These are phyloP conservation scores for Diplazon laetatorius DNA, from an alignment of 2,888 invertebrate genomes.

Conservation along the genomic window DNA sequence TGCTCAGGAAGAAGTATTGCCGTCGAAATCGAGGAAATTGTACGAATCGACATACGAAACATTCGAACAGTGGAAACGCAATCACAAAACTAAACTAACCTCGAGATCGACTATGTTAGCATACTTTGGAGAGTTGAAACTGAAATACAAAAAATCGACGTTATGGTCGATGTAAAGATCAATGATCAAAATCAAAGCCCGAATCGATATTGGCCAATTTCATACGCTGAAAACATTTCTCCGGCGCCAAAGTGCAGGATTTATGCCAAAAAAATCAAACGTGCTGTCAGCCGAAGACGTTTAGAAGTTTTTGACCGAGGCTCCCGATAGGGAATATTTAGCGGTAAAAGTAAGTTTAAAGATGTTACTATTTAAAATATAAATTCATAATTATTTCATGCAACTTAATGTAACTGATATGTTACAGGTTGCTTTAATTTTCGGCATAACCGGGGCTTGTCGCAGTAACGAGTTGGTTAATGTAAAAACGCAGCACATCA, in stretches of 20 bases:
- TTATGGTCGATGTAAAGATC: slow-evolving; percentile 39
- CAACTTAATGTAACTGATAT: not conserved
- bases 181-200: slow-evolving; percentile 9
- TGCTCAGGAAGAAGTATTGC: no score
- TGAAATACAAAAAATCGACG: slow-evolving; percentile 4
- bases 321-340: no score
- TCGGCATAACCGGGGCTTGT: slow-evolving; percentile 40
- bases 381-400: not conserved
- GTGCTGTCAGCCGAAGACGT: slow-evolving; percentile 18
- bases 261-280: slow-evolving; percentile 9
- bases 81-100: no score
- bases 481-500: slow-evolving; percentile 21
- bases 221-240: not conserved
- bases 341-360: slow-evolving; percentile 22
- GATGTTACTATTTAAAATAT: not conserved
- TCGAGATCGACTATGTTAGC: no score
- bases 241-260: not conserved
- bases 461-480: slow-evolving; percentile 28
- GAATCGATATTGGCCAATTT: not conserved
- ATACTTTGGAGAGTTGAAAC: no score
- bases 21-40: no score
- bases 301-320: slow-evolving; percentile 14
- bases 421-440: slow-evolving; percentile 46
- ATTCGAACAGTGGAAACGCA: no score
- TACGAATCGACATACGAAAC: no score